phyloP scores from a whole-genome alignment of 1,140 invertebrate genomes.

The Brachionus rotundiformis region DNA sequence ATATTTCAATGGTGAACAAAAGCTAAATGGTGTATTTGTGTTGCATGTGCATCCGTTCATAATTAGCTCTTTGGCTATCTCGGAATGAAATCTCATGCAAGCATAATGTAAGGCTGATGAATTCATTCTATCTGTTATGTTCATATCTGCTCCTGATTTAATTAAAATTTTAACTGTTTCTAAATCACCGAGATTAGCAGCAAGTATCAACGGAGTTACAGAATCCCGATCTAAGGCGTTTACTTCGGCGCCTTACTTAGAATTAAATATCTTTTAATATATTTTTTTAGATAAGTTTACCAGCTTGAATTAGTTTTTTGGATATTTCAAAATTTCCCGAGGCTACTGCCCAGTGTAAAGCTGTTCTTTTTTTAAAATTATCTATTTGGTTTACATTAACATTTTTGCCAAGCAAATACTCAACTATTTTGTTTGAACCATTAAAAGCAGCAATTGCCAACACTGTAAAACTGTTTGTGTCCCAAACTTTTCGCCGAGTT shows the following conservation, averaged over 20 bases:
- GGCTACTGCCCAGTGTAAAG: conserved; percentile 61
- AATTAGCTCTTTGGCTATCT: conserved; percentile 54
- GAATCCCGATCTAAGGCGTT: conserved; percentile 57
- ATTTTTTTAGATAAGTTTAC: neutral
- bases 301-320: conserved; percentile 54
- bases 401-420: conserved; percentile 49
- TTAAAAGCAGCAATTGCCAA: conserved; percentile 10
- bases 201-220: conserved; percentile 58
- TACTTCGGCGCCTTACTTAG: conserved; percentile 47
- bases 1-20: conserved; percentile 33
- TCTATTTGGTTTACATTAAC: conserved; percentile 56
- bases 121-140: conserved; percentile 56
- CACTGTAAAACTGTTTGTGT: conserved; percentile 31
- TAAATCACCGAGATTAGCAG: conserved; percentile 57
- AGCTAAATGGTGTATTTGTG: conserved; percentile 43
- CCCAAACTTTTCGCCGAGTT: conserved; percentile 22
- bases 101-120: conserved; percentile 59
- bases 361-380: conserved; percentile 62
- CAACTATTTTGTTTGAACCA: conserved; percentile 26
- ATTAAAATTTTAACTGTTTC: conserved; percentile 55
- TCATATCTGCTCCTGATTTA: conserved; percentile 56
- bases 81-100: conserved; percentile 54
- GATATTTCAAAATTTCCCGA: conserved; percentile 58
- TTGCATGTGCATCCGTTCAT: conserved; percentile 56
- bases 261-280: neutral